phyloP scores from a whole-genome alignment of 1,140 invertebrate species.

The Amphibalanus amphitrite region DNA sequence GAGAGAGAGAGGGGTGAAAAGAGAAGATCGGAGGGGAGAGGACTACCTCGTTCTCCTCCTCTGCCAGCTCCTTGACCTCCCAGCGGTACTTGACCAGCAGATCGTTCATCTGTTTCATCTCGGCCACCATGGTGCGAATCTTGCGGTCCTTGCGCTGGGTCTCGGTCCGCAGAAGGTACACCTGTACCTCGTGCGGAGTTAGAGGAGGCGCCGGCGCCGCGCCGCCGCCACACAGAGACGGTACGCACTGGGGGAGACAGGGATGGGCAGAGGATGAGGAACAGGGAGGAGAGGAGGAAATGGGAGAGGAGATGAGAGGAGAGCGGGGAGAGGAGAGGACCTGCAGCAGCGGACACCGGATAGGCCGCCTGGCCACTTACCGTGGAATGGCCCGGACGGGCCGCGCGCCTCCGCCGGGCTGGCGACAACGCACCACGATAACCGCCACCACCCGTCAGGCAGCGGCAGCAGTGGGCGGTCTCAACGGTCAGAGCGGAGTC shows the following conservation, averaged over 20 bases:
- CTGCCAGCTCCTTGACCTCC: constrained; percentile 25
- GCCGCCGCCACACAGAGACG: not conserved
- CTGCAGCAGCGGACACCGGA: no score
- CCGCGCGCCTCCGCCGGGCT: no score
- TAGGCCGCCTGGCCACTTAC: no score
- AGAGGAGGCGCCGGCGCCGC: not conserved
- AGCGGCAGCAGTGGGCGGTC: no score
- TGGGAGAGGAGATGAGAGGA: no score
- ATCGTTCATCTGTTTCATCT: constrained; percentile 25
- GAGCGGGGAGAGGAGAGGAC: no score
- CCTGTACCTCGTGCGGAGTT: constrained; percentile 18
- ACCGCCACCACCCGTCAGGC: no score
- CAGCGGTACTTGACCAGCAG: constrained; percentile 24
- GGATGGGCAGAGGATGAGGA: not conserved
- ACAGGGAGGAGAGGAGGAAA: not conserved
- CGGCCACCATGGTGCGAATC: constrained; percentile 20
- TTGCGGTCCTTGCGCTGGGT: constrained; percentile 25
- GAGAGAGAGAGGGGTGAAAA: not conserved
- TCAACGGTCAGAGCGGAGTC: no score
- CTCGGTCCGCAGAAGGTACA: constrained; percentile 19
- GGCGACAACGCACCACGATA: no score
- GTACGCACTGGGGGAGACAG: not conserved
- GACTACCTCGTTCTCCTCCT: constrained; percentile 23
- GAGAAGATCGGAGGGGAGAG: not conserved
- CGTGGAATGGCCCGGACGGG: no score